Base-by-base conservation (phyloP, 2,888 invertebrate species). In the Epistrophe eligans region DNA sequence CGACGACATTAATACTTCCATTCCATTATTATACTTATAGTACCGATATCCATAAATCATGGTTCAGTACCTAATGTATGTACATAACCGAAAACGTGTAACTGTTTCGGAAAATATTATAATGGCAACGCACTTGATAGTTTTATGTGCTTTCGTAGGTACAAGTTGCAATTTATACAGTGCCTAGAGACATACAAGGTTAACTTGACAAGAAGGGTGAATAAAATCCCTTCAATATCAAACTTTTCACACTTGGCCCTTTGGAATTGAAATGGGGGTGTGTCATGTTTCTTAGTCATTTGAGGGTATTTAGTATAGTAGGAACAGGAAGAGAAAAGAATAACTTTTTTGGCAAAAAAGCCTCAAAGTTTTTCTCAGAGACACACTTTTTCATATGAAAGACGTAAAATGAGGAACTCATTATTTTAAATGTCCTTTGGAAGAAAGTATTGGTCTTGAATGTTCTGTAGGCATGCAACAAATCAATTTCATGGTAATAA, bases 381-480 rank as follows among this genome's bases (percentile, higher is more conserved):
- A 71, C 45, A 62, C 67, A 67, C 43, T 67, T 13, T 67, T 55
- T 57, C 60, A 43, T 17, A 11, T 19, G n/a, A 50, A 64, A 24
- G 38, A 45, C 45, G 43, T 43, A 43, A 57, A 57, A 50, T 60
- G 58, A 73, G 58, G 19, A 11, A 24, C 40, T 58, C 40, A 70
- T 55, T 76, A 57, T 71, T 45, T 62, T n/a, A 45, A 52, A 76
- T 40, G 45, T 48, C 62, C 60, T 62, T 48, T 38, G 28, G 28
- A 64, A 67, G 52, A 4, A 58, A 50, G 67, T 67, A 43, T 28
- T n/a, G 35, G 8, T 38, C 17, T 55, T 48, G 43, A 72, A 77
- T 66, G 64, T 72, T 15, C 6, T 40, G 9, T 43, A 71, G 24
- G 19, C 71, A 82, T 82, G 82, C 82, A 77, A 82, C 76, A 76